Evolutionary conservation across 2,797 vertebrate species (phyloP).

Genomic region (Cheracebus regulus): DNA sequence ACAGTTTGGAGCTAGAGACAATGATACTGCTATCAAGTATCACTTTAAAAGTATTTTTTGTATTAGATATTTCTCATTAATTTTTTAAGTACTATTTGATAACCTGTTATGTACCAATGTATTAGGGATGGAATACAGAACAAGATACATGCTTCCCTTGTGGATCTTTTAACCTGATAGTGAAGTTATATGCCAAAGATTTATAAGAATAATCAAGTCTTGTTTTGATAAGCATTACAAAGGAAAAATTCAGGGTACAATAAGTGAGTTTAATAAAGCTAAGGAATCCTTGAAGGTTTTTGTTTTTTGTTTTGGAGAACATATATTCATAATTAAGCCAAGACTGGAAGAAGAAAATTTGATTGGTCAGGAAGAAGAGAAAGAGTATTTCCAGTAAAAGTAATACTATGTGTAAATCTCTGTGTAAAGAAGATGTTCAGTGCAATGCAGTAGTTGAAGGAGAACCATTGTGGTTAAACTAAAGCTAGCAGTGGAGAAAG

Average conservation of each 20-base stretch:
- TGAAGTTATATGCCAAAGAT: neutral
- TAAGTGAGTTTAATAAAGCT: neutral
- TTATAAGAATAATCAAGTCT: neutral
- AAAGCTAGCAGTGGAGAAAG: neutral
- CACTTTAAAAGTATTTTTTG: neutral
- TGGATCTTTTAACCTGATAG: neutral
- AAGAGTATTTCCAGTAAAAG: neutral
- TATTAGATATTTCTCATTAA: neutral
- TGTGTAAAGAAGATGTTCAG: neutral
- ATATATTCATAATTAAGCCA: neutral
- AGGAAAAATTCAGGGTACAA: neutral
- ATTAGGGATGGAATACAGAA: neutral
- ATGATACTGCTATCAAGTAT: neutral
- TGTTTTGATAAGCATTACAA: neutral
- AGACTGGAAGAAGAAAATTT: neutral
- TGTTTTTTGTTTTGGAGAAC: neutral
- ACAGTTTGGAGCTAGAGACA: neutral
- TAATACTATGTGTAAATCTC: neutral
- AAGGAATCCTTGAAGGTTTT: neutral
- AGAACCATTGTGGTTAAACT: neutral
- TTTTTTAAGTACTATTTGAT: neutral
- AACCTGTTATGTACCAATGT: neutral
- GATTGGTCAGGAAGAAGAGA: neutral
- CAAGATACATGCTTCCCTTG: fast-evolving
- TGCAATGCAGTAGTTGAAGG: neutral